phyloP scores from a whole-genome alignment of 2,113 vertebrate genomes.

The Anser brachyrhynchus region DNA sequence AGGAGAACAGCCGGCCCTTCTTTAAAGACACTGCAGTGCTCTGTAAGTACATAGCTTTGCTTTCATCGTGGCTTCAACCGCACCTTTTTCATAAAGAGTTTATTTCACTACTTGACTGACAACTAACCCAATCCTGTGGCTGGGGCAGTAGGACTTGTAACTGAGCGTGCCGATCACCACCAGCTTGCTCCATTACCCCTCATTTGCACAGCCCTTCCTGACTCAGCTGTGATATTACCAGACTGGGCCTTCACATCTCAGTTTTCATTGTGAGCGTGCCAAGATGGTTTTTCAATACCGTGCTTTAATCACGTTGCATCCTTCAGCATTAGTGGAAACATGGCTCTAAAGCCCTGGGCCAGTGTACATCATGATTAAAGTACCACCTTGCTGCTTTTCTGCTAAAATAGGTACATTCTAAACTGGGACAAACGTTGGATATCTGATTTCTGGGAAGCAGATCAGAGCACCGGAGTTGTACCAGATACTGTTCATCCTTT shows the following conservation, averaged over 20 bases:
- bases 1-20: background rate
- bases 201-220: slow-evolving; percentile 1
- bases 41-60: background rate
- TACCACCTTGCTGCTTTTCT: background rate
- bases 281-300: slow-evolving; percentile 10
- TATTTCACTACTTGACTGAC: slow-evolving; percentile 4
- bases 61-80: slow-evolving; percentile 8
- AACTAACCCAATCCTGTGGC: background rate
- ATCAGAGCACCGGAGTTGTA: background rate
- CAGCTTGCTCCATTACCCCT: slow-evolving; percentile 25
- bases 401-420: background rate
- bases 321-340: background rate
- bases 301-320: background rate
- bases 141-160: background rate
- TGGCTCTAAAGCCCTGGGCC: background rate
- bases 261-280: background rate
- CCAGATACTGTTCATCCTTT: background rate
- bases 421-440: background rate
- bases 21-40: slow-evolving; percentile 24
- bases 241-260: background rate
- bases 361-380: background rate
- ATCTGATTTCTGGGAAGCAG: background rate
- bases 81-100: background rate
- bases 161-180: background rate
- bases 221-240: slow-evolving; percentile 28